Percentiles rank a stretch among this genome's conserved stretches.
Conservation (phyloP, 2,888 invertebrate genomes). For the Yponomeuta cagnagella region DNA sequence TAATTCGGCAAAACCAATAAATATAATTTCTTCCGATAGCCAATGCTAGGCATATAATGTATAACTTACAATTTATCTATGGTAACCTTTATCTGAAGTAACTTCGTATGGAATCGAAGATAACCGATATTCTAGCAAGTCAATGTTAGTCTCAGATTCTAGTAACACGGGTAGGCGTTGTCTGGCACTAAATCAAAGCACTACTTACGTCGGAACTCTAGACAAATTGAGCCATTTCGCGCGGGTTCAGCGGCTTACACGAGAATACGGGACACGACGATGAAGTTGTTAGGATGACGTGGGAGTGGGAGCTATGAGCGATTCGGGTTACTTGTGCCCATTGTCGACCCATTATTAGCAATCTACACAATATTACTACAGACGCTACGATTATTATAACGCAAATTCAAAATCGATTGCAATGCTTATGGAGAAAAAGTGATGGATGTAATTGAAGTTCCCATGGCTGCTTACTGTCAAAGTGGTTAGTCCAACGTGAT, state of each 20-base stretch:
- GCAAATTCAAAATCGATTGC: too few species aligned
- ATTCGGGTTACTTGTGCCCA: neutral
- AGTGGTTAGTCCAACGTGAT: neutral
- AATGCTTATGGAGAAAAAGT: too few species aligned
- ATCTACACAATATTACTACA: too few species aligned
- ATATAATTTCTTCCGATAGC: neutral
- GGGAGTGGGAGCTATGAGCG: neutral
- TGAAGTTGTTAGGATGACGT: neutral
- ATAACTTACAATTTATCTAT: neutral
- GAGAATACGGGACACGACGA: neutral
- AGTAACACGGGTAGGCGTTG: constrained; percentile 47
- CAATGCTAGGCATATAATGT: too few species aligned
- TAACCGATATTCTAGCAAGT: too few species aligned
- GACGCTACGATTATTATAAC: too few species aligned
- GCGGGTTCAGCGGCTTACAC: constrained; percentile 35
- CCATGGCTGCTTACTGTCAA: neutral
- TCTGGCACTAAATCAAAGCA: constrained; percentile 55
- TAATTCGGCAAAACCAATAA: neutral
- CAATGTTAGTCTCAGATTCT: constrained; percentile 23
- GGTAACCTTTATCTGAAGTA: constrained; percentile 32
- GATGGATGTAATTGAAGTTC: neutral
- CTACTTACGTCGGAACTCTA: constrained; percentile 44
- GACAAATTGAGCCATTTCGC: constrained; percentile 61
- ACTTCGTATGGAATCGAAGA: constrained; percentile 30
- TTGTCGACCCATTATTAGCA: too few species aligned